Evolutionary conservation across 2,888 invertebrate species (phyloP).

Genomic region (Tupiocoris notatus): DNA sequence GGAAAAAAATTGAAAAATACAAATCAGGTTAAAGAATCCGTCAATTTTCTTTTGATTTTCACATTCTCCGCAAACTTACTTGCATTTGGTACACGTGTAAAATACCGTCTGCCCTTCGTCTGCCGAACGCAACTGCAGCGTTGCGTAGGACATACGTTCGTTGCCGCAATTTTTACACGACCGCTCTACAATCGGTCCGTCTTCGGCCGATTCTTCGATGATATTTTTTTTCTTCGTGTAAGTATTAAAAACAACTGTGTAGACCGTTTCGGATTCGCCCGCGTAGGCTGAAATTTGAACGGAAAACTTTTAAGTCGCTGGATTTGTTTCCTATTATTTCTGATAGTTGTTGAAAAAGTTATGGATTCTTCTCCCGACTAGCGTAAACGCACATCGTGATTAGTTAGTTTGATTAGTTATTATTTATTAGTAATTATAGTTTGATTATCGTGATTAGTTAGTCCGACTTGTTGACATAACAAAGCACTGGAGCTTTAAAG

Average conservation of each 20-base stretch:
- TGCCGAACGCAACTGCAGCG: constrained; percentile 90
- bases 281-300: constrained; percentile 55
- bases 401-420: too few species aligned
- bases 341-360: too few species aligned
- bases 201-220: constrained; percentile 57
- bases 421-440: too few species aligned
- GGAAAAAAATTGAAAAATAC: constrained; percentile 52
- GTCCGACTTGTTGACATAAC: too few species aligned
- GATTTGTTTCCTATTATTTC: neutral
- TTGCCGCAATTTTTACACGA: constrained; percentile 84
- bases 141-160: constrained; percentile 92
- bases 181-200: constrained; percentile 78
- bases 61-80: constrained; percentile 59
- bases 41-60: neutral
- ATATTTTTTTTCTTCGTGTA: constrained; percentile 51
- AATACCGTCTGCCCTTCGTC: constrained; percentile 99
- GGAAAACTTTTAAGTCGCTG: too few species aligned
- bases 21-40: constrained; percentile 47
- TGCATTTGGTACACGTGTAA: constrained; percentile 93
- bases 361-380: too few species aligned
- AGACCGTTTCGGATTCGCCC: constrained; percentile 66
- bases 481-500: too few species aligned
- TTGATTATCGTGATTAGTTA: too few species aligned
- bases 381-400: too few species aligned
- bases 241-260: constrained; percentile 71